Percentiles rank a stretch among this genome's conserved stretches.
phyloP scores from a whole-genome alignment of 2,888 invertebrate species.

The Drosophila sordidula region DNA sequence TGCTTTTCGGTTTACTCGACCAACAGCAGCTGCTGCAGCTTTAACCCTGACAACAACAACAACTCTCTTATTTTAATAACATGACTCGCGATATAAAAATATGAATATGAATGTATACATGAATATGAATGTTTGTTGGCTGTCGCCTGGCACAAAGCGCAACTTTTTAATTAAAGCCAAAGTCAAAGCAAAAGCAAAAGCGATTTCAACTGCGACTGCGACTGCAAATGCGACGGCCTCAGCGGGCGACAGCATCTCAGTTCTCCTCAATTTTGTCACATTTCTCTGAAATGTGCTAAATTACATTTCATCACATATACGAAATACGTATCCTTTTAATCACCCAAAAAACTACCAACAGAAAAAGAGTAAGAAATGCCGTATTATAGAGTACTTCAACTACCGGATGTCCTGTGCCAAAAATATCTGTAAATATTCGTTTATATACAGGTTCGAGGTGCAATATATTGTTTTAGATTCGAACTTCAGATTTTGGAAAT shows the following conservation, averaged over 20 bases:
- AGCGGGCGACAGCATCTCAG: constrained; percentile 48
- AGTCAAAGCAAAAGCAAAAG: constrained; percentile 57
- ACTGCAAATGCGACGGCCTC: constrained; percentile 30
- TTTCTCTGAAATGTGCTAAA: constrained; percentile 60
- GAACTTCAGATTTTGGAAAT: too few species aligned
- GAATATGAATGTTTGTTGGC: constrained; percentile 55
- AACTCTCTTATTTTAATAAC: constrained; percentile 61
- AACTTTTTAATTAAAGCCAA: constrained; percentile 83
- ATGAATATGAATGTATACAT: constrained; percentile 19
- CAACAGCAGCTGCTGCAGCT: constrained; percentile 21
- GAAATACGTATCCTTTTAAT: constrained; percentile 57
- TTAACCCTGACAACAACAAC: constrained; percentile 20
- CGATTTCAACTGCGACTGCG: constrained; percentile 31
- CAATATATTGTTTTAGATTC: too few species aligned
- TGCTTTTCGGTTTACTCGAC: constrained; percentile 59
- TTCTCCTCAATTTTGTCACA: constrained; percentile 50
- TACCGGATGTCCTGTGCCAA: background rate
- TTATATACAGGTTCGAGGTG: too few species aligned
- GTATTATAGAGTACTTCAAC: background rate
- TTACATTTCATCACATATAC: constrained; percentile 65
- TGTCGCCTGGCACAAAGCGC: constrained; percentile 71
- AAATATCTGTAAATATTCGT: background rate
- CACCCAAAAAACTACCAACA: constrained; percentile 26
- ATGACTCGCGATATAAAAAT: constrained; percentile 49
- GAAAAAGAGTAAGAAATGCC: background rate